Evolutionary conservation across 2,888 invertebrate species (phyloP), one percentile per base, ranked within the genome.

Genomic region (Diadromus collaris): DNA sequence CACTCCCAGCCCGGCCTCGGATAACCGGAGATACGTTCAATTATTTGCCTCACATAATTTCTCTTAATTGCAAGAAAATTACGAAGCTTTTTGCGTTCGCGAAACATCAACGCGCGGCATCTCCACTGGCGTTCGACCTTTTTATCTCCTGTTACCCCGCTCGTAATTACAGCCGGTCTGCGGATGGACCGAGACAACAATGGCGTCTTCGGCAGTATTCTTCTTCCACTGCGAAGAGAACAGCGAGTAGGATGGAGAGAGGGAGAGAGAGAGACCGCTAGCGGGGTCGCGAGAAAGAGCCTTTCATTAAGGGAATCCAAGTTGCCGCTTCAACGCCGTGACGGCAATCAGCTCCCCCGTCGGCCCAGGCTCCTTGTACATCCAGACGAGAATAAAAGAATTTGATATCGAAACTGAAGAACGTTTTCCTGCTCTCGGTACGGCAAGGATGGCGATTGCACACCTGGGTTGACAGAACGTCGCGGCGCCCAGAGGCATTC

Each of bases 161-260:
- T n/a, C 82, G 83, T 85, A 85, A 85, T 85, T 82, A 81, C 71
- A 63, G 65, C 67, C 64, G 79, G 78, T 32, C 21, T 60, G 81
- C 82, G 79, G 83, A 81, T 75, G 78, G 79, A 81, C 81, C 75
- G 75, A 82, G 83, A 83, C 82, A 81, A 84, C 83, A 85, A 84
- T 83, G 80, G 79, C 60, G 81, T 76, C 77, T 79, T 83, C 77
- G 84, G 82, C 56, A 27, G 41, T n/a, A n/a, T n/a, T 34, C 34
- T 51, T 38, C 34, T 1, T 48, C 21, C 21, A 5, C 27, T 29
- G n/a, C 46, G 44, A 38, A 67, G 51, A 24, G 48, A 58, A 61
- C 19, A 48, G 29, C 64, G 51, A 16, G 60, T 41, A 58, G 24
- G 21, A 29, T n/a, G n/a, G n/a, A n/a, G n/a, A n/a, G n/a, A n/a